Evolutionary conservation across 2,797 vertebrate species (phyloP).

Genomic region (Meriones psammophilus): DNA sequence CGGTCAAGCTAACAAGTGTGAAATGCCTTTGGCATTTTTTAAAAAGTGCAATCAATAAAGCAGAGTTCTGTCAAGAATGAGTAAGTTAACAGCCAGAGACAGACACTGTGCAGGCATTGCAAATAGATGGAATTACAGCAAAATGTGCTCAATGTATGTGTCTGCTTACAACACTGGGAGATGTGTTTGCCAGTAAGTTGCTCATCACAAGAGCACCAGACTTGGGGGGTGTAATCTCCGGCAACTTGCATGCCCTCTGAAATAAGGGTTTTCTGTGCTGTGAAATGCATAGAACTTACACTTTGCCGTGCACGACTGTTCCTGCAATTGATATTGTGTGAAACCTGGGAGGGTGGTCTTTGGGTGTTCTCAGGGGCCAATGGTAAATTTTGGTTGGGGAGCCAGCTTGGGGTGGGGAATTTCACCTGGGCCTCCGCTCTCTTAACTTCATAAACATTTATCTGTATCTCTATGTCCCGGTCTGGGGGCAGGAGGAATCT

Average conservation of each 20-base stretch:
- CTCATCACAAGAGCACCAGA: slow-evolving; percentile 84
- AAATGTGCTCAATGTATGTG: slow-evolving; percentile 84
- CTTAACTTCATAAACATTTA: slow-evolving; percentile 83
- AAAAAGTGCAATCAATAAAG: slow-evolving; percentile 86
- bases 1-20: slow-evolving; percentile 85
- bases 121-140: slow-evolving; percentile 86
- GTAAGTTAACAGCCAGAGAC: slow-evolving; percentile 86
- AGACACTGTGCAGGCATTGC: slow-evolving; percentile 86
- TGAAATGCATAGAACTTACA: slow-evolving; percentile 85
- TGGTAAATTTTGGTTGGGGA: slow-evolving; percentile 82
- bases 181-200: slow-evolving; percentile 86
- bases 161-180: slow-evolving; percentile 85
- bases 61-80: slow-evolving; percentile 86
- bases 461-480: slow-evolving; percentile 85
- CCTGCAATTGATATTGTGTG: slow-evolving; percentile 84
- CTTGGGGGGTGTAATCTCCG: slow-evolving; percentile 84
- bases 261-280: slow-evolving; percentile 85
- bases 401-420: slow-evolving; percentile 80
- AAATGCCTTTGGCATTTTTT: slow-evolving; percentile 85
- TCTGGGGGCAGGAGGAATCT: slow-evolving; percentile 84
- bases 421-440: slow-evolving; percentile 83
- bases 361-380: slow-evolving; percentile 85
- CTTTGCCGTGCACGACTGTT: slow-evolving; percentile 85
- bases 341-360: slow-evolving; percentile 83
- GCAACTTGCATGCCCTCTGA: slow-evolving; percentile 85